phyloP scores from a whole-genome alignment of 2,797 vertebrate species.

The Eurystomus glaucurus region DNA sequence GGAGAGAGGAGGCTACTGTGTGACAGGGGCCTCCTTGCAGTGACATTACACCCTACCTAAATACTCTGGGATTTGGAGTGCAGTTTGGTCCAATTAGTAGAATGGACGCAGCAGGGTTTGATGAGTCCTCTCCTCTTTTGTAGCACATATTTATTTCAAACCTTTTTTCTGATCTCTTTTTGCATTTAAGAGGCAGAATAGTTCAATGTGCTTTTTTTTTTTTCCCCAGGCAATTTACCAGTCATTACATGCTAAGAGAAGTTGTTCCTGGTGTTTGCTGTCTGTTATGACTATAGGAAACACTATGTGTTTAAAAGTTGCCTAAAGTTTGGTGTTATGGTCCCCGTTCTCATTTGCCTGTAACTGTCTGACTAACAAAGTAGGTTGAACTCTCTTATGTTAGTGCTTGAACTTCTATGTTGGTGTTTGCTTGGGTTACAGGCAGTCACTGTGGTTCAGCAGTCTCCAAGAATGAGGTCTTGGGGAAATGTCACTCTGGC shows the following conservation, averaged over 20 bases:
- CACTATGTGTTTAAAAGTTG: background rate
- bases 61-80: background rate
- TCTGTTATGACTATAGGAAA: background rate
- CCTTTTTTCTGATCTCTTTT: background rate
- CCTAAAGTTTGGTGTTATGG: background rate
- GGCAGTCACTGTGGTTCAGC: background rate
- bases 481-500: background rate
- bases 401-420: background rate
- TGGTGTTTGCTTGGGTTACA: background rate
- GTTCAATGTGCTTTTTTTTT: background rate
- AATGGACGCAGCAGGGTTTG: background rate
- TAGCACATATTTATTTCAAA: background rate
- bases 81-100: background rate
- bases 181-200: slow-evolving; percentile 21
- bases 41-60: background rate
- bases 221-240: background rate
- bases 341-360: background rate
- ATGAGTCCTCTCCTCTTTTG: background rate
- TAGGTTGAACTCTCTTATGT: background rate
- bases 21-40: background rate
- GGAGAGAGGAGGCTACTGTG: background rate
- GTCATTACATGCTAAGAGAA: background rate
- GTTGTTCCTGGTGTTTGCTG: background rate
- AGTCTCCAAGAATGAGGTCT: background rate
- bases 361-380: background rate